Evolutionary conservation across 92 coral and sea anemone species (phyloP).

Genomic region (Epizoanthus rinbou): DNA sequence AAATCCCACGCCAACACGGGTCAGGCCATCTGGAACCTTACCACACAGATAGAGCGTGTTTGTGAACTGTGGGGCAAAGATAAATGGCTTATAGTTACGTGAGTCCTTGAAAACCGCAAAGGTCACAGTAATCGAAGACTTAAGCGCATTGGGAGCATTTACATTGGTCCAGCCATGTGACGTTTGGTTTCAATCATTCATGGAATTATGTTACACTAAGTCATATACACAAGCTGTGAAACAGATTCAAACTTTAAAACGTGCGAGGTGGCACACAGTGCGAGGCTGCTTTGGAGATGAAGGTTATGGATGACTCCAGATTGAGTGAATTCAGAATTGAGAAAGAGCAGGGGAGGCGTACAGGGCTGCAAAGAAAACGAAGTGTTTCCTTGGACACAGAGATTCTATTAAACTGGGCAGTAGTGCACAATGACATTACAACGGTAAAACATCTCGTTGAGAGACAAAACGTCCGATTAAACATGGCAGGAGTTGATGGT

Average conservation of each 20-base stretch:
- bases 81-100: background rate
- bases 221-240: background rate
- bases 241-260: background rate
- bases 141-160: background rate
- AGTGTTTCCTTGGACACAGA: conserved; percentile 88
- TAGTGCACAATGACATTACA: conserved; percentile 78
- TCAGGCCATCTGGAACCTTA: background rate
- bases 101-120: background rate
- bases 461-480: conserved; percentile 63
- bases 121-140: background rate
- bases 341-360: conserved; percentile 9
- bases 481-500: conserved; percentile 80
- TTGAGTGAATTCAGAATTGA: background rate
- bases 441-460: conserved; percentile 68
- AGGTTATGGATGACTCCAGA: conserved; percentile 13
- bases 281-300: background rate
- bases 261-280: background rate
- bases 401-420: conserved; percentile 90
- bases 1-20: background rate
- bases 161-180: background rate
- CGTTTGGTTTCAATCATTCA: background rate
- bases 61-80: background rate
- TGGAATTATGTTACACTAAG: background rate
- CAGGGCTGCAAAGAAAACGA: conserved; percentile 54
- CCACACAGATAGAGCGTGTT: conserved; percentile 1